Conservation (phyloP, 2,888 invertebrate species). For the Argyresthia albistria region DNA sequence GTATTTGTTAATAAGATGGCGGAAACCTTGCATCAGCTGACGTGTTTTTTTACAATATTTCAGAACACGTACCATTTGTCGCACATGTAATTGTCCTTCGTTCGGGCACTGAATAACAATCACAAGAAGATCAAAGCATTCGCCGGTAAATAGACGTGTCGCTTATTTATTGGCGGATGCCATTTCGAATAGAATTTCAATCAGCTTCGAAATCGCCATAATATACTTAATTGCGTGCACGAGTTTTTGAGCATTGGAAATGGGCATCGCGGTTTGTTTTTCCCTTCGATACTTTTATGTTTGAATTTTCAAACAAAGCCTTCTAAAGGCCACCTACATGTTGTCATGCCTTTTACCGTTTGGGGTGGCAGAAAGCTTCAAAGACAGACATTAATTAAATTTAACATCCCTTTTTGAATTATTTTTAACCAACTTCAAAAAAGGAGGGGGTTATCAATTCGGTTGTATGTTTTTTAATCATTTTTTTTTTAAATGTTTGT, state of each 20-base stretch:
- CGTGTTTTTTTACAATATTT: slow-evolving; percentile 44
- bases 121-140: slow-evolving; percentile 64
- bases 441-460: too few relatives aligned
- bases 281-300: too few relatives aligned
- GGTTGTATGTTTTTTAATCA: too few relatives aligned
- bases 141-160: slow-evolving; percentile 47
- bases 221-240: background rate
- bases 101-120: slow-evolving; percentile 57
- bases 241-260: background rate
- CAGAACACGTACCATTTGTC: slow-evolving; percentile 41
- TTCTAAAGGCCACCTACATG: too few relatives aligned
- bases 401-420: slow-evolving; percentile 6
- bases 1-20: background rate
- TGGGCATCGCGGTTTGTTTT: background rate
- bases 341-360: too few relatives aligned
- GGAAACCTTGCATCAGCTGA: background rate
- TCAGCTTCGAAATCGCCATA: background rate
- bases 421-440: too few relatives aligned
- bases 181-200: slow-evolving; percentile 36
- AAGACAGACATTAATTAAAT: too few relatives aligned
- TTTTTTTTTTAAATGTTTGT: too few relatives aligned
- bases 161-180: slow-evolving; percentile 55
- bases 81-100: slow-evolving; percentile 46
- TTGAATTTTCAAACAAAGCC: too few relatives aligned
- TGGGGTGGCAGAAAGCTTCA: too few relatives aligned